Conservation (phyloP, 2,888 invertebrate species). For the Chloroclystis v-ata region DNA sequence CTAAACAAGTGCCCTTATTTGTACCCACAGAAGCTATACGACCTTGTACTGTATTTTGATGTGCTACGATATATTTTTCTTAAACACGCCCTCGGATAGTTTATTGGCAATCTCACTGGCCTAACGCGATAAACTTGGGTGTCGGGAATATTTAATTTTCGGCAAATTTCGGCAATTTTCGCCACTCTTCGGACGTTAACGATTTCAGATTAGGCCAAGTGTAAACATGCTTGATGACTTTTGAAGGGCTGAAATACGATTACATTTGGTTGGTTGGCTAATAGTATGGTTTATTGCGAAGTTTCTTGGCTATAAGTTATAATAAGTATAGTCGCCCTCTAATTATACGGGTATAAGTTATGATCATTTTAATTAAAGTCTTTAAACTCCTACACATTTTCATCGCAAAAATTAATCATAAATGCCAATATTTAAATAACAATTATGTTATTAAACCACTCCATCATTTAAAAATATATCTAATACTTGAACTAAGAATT, state of each 20-base stretch:
- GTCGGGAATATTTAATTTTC: conserved; percentile 67
- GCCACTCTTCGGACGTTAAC: conserved; percentile 41
- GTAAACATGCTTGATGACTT: conserved; percentile 5
- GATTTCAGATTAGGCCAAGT: conserved; percentile 34
- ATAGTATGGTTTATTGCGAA: not conserved
- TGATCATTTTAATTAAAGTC: too few species aligned
- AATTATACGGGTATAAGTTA: too few species aligned
- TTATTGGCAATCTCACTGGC: conserved; percentile 70
- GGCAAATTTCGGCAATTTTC: conserved; percentile 40
- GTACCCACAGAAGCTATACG: not conserved
- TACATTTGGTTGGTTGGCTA: not conserved
- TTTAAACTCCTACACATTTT: too few species aligned
- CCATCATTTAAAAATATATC: too few species aligned
- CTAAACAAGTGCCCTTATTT: conserved; percentile 27
- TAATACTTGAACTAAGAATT: too few species aligned
- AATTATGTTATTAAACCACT: too few species aligned
- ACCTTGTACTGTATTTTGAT: conserved; percentile 17
- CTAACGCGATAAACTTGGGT: conserved; percentile 72
- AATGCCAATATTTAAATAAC: too few species aligned
- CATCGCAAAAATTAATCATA: too few species aligned
- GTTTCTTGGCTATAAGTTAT: not conserved
- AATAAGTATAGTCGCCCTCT: not conserved
- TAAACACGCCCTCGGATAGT: conserved; percentile 27
- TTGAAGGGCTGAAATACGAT: conserved; percentile 6
- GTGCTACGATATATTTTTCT: conserved; percentile 25